Evolutionary conservation across 2,797 vertebrate species (phyloP).

Genomic region (Rhinophrynus dorsalis): DNA sequence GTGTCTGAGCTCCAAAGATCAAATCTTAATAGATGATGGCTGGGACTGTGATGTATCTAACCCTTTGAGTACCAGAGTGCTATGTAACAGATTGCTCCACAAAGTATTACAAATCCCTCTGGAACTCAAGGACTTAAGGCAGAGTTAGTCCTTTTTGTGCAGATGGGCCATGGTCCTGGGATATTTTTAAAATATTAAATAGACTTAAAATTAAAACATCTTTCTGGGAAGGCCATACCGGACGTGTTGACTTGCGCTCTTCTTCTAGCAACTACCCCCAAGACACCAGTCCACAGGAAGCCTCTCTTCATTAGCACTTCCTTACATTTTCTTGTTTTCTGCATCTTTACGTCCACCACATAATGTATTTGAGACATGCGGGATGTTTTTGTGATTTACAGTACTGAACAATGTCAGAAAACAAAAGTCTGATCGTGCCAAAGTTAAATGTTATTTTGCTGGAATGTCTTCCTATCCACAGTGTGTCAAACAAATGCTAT

Average conservation of each 20-base stretch:
- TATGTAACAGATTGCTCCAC: too few relatives aligned
- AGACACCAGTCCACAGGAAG: constrained; percentile 31
- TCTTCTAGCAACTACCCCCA: constrained; percentile 19
- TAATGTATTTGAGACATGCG: neutral
- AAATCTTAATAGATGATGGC: too few relatives aligned
- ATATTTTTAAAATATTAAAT: too few relatives aligned
- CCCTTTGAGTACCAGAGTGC: too few relatives aligned
- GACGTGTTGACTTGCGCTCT: constrained; percentile 30
- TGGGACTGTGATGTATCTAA: too few relatives aligned
- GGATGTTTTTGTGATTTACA: constrained; percentile 23
- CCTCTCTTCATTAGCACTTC: neutral
- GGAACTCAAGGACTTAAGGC: too few relatives aligned
- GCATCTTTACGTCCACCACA: neutral
- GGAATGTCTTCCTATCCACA: constrained; percentile 30
- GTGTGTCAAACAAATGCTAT: constrained; percentile 10
- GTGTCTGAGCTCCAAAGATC: too few relatives aligned
- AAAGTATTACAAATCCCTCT: too few relatives aligned
- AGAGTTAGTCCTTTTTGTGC: too few relatives aligned
- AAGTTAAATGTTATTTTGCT: constrained; percentile 18
- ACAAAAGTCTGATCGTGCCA: constrained; percentile 19
- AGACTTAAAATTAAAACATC: too few relatives aligned
- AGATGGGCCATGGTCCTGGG: too few relatives aligned
- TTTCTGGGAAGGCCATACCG: constrained; percentile 11
- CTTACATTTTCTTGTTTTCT: constrained; percentile 7
- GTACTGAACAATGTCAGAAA: constrained; percentile 22